Conservation (phyloP, 2,888 invertebrate genomes). For the Paralinhomoeus sp. region DNA sequence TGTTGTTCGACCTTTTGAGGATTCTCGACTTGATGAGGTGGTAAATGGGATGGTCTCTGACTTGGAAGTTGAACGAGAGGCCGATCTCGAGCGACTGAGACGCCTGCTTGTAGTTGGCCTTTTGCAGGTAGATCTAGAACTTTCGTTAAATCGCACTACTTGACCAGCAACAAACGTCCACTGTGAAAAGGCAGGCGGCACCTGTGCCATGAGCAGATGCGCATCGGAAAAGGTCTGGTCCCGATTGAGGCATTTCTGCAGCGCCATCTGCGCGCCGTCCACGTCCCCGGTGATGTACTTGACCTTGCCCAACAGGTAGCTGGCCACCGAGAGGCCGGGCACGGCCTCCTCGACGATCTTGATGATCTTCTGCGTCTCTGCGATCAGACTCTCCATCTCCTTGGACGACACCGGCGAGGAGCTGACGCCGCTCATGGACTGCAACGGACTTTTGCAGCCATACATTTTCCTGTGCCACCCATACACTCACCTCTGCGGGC, state of each 20-base stretch:
- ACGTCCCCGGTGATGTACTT: slow-evolving; percentile 50
- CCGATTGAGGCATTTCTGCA: slow-evolving; percentile 48
- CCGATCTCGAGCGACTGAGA: slow-evolving; percentile 65
- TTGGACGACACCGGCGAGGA: too few species aligned
- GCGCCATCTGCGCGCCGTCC: slow-evolving; percentile 43
- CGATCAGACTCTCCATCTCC: slow-evolving; percentile 29
- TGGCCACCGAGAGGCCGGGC: slow-evolving; percentile 45
- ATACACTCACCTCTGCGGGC: slow-evolving; percentile 26
- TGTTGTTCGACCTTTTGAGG: slow-evolving; percentile 47
- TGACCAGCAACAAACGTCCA: too few species aligned
- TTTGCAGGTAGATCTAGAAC: slow-evolving; percentile 3
- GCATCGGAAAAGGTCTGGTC: slow-evolving; percentile 56
- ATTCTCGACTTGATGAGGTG: slow-evolving; percentile 63
- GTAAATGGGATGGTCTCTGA: slow-evolving; percentile 69
- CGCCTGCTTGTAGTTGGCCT: slow-evolving; percentile 31
- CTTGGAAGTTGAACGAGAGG: slow-evolving; percentile 70
- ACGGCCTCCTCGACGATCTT: slow-evolving; percentile 51
- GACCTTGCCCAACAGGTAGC: slow-evolving; percentile 49
- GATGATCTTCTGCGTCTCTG: slow-evolving; percentile 40
- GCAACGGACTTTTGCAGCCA: too few species aligned
- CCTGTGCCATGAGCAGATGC: slow-evolving; percentile 51
- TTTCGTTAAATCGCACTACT: too few species aligned
- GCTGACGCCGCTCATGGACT: too few species aligned
- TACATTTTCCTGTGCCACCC: too few species aligned
- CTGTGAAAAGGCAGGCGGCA: too few species aligned